Conservation (phyloP, 2,113 vertebrate genomes). For the Tachycineta bicolor region DNA sequence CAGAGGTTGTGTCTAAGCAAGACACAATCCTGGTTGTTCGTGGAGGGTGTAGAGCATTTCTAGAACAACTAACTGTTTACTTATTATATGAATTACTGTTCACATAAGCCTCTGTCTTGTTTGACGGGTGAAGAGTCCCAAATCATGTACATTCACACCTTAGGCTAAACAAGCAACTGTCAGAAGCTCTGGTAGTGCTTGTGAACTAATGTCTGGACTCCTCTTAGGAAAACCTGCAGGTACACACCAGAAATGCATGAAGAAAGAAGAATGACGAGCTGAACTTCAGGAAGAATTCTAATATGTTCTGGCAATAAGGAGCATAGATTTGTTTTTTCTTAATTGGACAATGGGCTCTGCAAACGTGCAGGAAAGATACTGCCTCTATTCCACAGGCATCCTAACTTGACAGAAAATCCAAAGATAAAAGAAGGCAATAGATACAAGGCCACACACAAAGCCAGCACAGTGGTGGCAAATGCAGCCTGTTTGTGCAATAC, state of each 20-base stretch:
- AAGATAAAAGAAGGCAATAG: not conserved
- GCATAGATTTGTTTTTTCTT: not conserved
- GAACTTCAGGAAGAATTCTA: not conserved
- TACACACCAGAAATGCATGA: not conserved
- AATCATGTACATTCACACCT: not conserved
- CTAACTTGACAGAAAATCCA: not conserved
- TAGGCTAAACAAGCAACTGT: not conserved
- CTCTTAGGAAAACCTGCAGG: not conserved
- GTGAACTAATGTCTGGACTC: not conserved
- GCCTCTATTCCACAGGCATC: not conserved
- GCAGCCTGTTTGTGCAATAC: not conserved
- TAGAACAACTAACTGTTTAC: not conserved
- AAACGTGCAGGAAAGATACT: not conserved
- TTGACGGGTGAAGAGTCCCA: not conserved
- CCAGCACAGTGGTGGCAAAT: not conserved
- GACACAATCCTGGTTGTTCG: not conserved
- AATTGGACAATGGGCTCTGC: not conserved
- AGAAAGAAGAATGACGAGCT: not conserved
- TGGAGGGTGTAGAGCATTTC: not conserved
- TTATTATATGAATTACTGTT: not conserved
- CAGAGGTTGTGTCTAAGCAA: not conserved
- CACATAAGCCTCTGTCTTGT: not conserved
- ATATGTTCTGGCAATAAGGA: not conserved
- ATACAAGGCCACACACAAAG: not conserved
- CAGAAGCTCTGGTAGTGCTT: not conserved